Evolutionary conservation across 1,140 invertebrate species (phyloP).

Genomic region (Drosophila sucinea): DNA sequence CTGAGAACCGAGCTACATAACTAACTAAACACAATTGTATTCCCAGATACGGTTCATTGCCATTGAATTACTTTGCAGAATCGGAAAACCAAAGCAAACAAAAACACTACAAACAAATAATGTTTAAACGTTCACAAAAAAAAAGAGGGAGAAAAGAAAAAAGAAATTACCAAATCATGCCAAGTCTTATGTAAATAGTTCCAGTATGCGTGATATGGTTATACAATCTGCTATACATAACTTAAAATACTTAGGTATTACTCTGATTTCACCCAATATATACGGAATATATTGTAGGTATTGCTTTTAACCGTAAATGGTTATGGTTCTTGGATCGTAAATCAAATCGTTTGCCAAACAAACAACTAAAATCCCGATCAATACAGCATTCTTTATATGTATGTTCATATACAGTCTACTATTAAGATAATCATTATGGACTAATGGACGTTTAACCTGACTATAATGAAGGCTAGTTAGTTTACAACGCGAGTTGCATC

Average conservation of each 20-base stretch:
- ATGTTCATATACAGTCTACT: constrained; percentile 14
- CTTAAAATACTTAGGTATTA: background rate
- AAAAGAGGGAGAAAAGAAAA: constrained; percentile 10
- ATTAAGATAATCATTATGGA: constrained; percentile 41
- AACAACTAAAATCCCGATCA: constrained; percentile 13
- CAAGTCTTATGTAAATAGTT: constrained; percentile 55
- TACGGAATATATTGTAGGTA: constrained; percentile 12
- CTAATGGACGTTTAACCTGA: constrained; percentile 69
- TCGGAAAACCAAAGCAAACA: constrained; percentile 28
- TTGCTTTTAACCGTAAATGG: background rate
- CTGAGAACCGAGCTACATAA: constrained; percentile 47
- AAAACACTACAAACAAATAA: constrained; percentile 19
- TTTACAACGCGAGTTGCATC: constrained; percentile 30
- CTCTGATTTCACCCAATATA: constrained; percentile 13
- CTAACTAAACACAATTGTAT: constrained; percentile 52
- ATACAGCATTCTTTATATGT: constrained; percentile 13
- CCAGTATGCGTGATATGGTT: constrained; percentile 47
- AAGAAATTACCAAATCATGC: constrained; percentile 47
- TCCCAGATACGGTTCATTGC: constrained; percentile 71
- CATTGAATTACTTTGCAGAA: constrained; percentile 68
- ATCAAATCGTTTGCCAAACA: constrained; percentile 59
- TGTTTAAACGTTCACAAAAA: constrained; percentile 12
- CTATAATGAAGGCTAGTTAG: constrained; percentile 56
- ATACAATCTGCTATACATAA: constrained; percentile 36
- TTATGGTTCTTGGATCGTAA: constrained; percentile 42